Evolutionary conservation across 1,140 invertebrate species (phyloP).

Genomic region (Colletes gigas): DNA sequence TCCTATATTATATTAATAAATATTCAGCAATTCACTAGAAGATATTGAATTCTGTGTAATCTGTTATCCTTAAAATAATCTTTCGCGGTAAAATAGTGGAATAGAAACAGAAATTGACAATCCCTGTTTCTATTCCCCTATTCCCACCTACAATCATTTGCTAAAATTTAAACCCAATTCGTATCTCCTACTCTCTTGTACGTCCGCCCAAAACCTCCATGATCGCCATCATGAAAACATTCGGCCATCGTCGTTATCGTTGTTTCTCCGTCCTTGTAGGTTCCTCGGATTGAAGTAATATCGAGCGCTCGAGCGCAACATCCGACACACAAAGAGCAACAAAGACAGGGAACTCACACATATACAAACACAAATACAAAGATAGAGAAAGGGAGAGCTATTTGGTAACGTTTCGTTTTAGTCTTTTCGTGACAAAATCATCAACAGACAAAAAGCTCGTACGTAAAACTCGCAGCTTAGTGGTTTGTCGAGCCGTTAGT

Average conservation of each 20-base stretch:
- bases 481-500: background rate
- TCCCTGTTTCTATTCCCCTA: too few species aligned
- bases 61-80: too few species aligned
- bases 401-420: slow-evolving; percentile 51
- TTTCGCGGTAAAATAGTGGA: too few species aligned
- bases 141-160: too few species aligned
- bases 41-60: too few species aligned
- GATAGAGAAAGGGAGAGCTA: slow-evolving; percentile 18
- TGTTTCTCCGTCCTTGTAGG: slow-evolving; percentile 64
- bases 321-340: slow-evolving; percentile 27
- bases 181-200: slow-evolving; percentile 41
- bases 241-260: slow-evolving; percentile 67
- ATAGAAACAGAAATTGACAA: too few species aligned
- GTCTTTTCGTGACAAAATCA: slow-evolving; percentile 11
- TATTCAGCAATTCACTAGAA: too few species aligned
- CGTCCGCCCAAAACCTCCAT: slow-evolving; percentile 52
- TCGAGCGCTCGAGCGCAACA: slow-evolving; percentile 55
- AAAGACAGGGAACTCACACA: background rate
- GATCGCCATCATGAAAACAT: slow-evolving; percentile 77
- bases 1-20: too few species aligned
- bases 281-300: slow-evolving; percentile 58
- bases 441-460: slow-evolving; percentile 46
- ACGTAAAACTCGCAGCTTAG: slow-evolving; percentile 21
- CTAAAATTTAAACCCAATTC: too few species aligned
- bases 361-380: too few species aligned